These are phyloP conservation scores for Netelia fuscicornis DNA, from an alignment of 2,888 invertebrate genomes.

Conservation along the genomic window DNA sequence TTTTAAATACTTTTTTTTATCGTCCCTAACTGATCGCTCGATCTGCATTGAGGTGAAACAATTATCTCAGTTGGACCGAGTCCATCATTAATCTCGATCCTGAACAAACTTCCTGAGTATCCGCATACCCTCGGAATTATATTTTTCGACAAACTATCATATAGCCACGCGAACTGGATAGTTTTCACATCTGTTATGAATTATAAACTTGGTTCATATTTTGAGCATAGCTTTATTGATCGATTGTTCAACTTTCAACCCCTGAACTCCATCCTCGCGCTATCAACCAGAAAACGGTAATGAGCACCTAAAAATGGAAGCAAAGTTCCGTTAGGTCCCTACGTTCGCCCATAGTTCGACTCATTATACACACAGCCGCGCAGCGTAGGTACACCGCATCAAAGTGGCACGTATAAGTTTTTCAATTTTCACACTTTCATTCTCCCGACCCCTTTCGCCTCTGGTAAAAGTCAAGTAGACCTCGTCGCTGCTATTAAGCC, in stretches of 20 bases:
- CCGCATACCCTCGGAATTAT: neutral
- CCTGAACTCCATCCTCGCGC: no score
- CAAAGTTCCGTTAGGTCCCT: conserved; percentile 38
- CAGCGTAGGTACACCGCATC: conserved; percentile 33
- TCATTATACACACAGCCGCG: conserved; percentile 34
- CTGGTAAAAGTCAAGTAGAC: conserved; percentile 20
- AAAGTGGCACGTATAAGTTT: conserved; percentile 66
- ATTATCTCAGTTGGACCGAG: neutral
- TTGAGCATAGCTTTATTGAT: no score
- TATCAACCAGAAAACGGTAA: no score
- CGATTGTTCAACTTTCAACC: no score
- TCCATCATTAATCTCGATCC: neutral
- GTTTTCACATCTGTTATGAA: no score
- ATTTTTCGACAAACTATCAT: no score
- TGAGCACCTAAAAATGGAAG: neutral
- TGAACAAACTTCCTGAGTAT: neutral
- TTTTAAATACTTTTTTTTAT: neutral
- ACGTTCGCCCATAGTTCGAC: conserved; percentile 5
- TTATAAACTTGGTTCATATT: no score
- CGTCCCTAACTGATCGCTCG: neutral
- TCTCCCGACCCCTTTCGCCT: neutral
- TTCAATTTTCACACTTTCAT: conserved; percentile 68
- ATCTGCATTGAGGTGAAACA: neutral
- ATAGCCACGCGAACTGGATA: no score
- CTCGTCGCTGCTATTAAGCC: conserved; percentile 53